A percentile compares a stretch with the other conserved stretches of the same genome.
Conservation (phyloP, 2,888 invertebrate species). For the Ellobium chinense region DNA sequence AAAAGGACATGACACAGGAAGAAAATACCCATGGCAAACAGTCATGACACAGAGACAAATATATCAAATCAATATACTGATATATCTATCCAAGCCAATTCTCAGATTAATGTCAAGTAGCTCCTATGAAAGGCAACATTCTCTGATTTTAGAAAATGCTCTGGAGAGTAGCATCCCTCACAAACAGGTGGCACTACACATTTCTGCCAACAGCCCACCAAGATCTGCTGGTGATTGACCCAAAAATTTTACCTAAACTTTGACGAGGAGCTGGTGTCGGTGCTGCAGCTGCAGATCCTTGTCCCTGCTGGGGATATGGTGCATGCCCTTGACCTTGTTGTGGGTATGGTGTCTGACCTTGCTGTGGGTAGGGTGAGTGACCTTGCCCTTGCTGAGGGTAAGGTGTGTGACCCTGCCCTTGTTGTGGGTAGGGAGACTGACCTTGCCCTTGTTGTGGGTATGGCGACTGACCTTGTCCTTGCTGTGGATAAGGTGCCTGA, state of each 20-base stretch:
- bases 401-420: slow-evolving; percentile 25
- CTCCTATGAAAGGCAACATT: no score
- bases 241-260: background rate
- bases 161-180: no score
- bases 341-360: slow-evolving; percentile 8
- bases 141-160: no score
- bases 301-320: slow-evolving; percentile 1
- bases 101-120: no score
- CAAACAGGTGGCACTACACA: no score
- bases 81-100: no score
- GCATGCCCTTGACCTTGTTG: background rate
- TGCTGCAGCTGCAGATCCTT: slow-evolving; percentile 1
- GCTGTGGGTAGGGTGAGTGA: slow-evolving; percentile 25
- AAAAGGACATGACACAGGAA: no score
- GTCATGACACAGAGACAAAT: no score
- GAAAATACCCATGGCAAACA: no score
- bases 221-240: no score
- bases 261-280: background rate
- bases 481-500: slow-evolving; percentile 2
- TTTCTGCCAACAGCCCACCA: no score
- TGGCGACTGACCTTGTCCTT: background rate
- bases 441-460: slow-evolving; percentile 6
- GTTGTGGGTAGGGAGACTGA: slow-evolving; percentile 20
- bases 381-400: slow-evolving; percentile 29
- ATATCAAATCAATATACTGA: no score